These are phyloP conservation scores for Falcunculus frontatus DNA, from an alignment of 2,113 vertebrate species.

Conservation along the genomic window DNA sequence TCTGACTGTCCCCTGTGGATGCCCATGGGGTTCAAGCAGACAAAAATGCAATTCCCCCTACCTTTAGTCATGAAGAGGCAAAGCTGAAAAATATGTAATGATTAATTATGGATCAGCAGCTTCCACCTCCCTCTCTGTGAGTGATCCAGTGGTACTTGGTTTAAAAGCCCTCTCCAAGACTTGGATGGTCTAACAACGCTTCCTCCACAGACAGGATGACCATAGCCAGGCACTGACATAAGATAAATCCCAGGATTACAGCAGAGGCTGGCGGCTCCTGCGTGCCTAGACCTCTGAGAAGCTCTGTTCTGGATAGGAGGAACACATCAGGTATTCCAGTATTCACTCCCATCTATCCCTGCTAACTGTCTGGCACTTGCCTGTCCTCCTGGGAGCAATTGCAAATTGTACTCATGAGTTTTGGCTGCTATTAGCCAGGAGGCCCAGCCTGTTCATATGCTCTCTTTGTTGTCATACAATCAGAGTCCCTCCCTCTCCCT, in stretches of 20 bases:
- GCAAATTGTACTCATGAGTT: not conserved
- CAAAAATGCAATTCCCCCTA: not conserved
- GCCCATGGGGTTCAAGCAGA: not conserved
- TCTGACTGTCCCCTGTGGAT: not conserved
- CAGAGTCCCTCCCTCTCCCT: conserved; percentile 7
- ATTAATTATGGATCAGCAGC: not conserved
- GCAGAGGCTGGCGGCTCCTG: not conserved
- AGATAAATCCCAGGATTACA: not conserved
- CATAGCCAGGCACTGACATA: not conserved
- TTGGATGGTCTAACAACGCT: not conserved
- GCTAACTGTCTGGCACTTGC: not conserved
- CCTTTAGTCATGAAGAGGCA: not conserved
- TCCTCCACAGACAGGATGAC: not conserved
- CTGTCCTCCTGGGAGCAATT: not conserved
- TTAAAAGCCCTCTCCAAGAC: not conserved
- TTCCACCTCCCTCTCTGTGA: not conserved
- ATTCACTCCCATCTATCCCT: not conserved
- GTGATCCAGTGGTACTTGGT: not conserved
- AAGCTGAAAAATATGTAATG: not conserved
- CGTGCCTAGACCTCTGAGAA: not conserved
- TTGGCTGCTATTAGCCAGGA: not conserved
- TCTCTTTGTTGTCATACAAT: conserved; percentile 14
- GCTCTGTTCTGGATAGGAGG: not conserved
- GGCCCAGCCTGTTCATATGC: not conserved
- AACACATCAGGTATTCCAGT: not conserved